Evolutionary conservation across 2,113 vertebrate species (phyloP).

Genomic region (Sus scrofa): T2T-Sscrofa CM000812.6:222695501-222696000

Average conservation of each 20-base stretch:
- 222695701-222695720: background rate
- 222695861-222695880: background rate
- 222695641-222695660: background rate
- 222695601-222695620: background rate
- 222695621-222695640: background rate
- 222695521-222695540: too few species aligned
- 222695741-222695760: background rate
- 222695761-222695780: background rate
- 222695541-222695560: too few species aligned
- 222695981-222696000: background rate
- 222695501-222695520: too few species aligned
- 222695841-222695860: fast-evolving
- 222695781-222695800: background rate
- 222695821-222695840: background rate
- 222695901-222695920: background rate
- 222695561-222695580: too few species aligned
- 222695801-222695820: background rate
- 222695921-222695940: background rate
- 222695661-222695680: background rate
- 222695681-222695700: background rate
- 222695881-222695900: background rate
- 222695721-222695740: background rate
- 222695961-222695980: background rate
- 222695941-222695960: background rate
- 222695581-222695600: background rate